Evolutionary conservation across 2,797 vertebrate species (phyloP).

Genomic region (Enteromius afrohamiltoni): DNA sequence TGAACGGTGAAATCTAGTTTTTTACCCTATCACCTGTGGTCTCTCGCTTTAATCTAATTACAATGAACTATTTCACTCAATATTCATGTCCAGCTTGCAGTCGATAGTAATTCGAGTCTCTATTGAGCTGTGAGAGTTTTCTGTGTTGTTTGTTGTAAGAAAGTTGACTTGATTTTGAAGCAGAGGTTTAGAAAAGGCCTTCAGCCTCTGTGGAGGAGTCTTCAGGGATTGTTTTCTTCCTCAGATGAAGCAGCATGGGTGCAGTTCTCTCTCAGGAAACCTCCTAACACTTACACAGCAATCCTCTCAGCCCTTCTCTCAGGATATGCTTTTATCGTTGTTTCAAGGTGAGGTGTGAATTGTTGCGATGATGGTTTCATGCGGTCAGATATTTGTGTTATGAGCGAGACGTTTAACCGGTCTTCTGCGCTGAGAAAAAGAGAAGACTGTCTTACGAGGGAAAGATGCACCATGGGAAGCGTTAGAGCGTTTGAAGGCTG

Average conservation of each 20-base stretch:
- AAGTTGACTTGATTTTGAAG: neutral
- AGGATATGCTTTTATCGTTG: neutral
- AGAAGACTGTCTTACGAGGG: neutral
- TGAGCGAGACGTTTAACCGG: neutral
- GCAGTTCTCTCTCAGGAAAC: neutral
- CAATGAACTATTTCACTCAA: neutral
- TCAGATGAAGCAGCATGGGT: neutral
- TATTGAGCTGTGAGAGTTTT: neutral
- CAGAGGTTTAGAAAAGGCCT: neutral
- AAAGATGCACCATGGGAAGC: neutral
- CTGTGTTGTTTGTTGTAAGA: neutral
- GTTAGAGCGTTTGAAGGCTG: slow-evolving; percentile 17
- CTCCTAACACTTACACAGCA: neutral
- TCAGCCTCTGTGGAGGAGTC: neutral
- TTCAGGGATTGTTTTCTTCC: neutral
- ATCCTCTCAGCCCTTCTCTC: neutral
- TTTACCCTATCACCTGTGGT: neutral
- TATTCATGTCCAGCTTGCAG: neutral
- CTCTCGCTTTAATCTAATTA: neutral
- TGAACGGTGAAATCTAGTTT: neutral
- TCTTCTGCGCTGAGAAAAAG: neutral
- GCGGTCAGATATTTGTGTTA: neutral
- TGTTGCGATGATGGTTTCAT: neutral
- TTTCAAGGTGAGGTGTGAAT: neutral
- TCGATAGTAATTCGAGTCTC: neutral